Conservation (phyloP, 2,113 vertebrate species). For the Sula dactylatra region DNA sequence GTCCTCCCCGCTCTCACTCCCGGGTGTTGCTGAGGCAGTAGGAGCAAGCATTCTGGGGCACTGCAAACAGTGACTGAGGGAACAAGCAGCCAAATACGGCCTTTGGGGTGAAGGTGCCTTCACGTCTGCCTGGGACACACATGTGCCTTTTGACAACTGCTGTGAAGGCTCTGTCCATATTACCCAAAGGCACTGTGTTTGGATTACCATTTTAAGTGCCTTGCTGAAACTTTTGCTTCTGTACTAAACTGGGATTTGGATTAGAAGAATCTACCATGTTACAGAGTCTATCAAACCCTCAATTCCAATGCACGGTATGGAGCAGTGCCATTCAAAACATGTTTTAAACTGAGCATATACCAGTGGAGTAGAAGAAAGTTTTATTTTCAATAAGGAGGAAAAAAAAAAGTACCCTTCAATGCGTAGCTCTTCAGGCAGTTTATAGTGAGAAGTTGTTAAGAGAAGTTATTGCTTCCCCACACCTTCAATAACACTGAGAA, state of each 20-base stretch:
- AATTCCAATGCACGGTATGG: not conserved
- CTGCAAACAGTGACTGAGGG: not conserved
- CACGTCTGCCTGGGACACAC: not conserved
- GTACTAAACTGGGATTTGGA: not conserved
- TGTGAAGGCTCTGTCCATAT: not conserved
- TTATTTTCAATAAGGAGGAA: not conserved
- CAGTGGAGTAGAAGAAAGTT: not conserved
- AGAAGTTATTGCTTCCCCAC: not conserved
- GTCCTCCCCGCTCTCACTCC: not conserved
- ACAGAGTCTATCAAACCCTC: not conserved
- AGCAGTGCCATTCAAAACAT: not conserved
- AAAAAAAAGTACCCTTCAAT: not conserved
- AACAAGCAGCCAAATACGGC: rapidly evolving
- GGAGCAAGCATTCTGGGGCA: not conserved
- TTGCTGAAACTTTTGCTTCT: not conserved
- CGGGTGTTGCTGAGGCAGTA: not conserved
- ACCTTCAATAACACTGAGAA: not conserved
- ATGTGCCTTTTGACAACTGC: not conserved
- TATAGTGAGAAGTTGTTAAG: not conserved
- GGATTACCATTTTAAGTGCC: not conserved
- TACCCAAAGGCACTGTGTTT: not conserved
- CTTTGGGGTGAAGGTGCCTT: not conserved
- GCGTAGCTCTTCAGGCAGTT: not conserved
- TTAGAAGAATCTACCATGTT: not conserved
- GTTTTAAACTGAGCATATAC: not conserved